Evolutionary conservation across 2,113 vertebrate genomes (phyloP), one percentile per base, ranked within the genome.

Genomic region (Callaeas wilsoni): DNA sequence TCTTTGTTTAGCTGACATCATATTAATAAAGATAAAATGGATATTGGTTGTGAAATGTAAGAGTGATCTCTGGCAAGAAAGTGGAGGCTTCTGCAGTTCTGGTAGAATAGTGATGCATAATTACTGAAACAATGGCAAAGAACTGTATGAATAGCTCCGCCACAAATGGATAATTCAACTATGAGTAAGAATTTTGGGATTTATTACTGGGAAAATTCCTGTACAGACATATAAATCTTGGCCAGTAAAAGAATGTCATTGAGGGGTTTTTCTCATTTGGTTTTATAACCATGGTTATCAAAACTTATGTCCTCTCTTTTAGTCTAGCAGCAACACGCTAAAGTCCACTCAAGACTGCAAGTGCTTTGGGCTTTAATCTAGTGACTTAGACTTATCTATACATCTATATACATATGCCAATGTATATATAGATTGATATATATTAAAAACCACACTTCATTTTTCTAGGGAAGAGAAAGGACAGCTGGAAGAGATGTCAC

Each of bases 401-500:
- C 18, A 16, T 7, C 9, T n/a, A 6, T 21, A 5, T 41, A 20
- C 16, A 30, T 8, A 30, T 30, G 41, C 16, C 23, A 13, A 41
- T 39, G 4, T 41, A 12, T 37, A 17, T 23, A 19, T 9, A 47
- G 41, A 47, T 11, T 47, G 32, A 16, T 39, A 37, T 17, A 7
- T 14, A 11, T 27, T 56, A 56, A 56, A 46, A 10, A 1, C 1
- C 20, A 14, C 12, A 14, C 42, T 68, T 25, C 74, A n/a, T 78
- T 96, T 83, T 4, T 73, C 53, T 88, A 99, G 99, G 98, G 97
- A 96, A 98, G 96, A 87, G 99, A 99, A 52, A 99, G 98, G 80
- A 96, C 96, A 59, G 22, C 96, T 6, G 99, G 99, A 85, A 98
- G 99, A 89, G 98, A 99, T 46, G 98, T 99, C 86, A 99, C 99